Evolutionary conservation across 2,888 invertebrate species (phyloP), one percentile per base, ranked within the genome.

Genomic region (Microctonus hyperodae): DNA sequence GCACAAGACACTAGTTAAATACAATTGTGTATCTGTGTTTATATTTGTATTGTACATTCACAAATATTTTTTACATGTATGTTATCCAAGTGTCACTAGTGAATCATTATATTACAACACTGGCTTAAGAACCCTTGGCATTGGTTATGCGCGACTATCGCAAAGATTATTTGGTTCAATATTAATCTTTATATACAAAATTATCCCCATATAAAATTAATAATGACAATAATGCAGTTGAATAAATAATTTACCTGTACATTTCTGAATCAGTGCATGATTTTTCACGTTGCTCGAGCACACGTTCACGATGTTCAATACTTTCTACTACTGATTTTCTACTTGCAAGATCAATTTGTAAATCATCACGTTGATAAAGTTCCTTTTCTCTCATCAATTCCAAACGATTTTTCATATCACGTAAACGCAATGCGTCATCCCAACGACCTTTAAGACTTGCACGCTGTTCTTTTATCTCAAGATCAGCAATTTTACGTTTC

Each of bases 371-470:
- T 16, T 77, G 74, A 56, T 78, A 78, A 16, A 83, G 59, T 65
- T 79, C 74, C 40, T 75, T 79, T 57, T 81, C 82, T 9, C 78
- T 75, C 3, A 75, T 70, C 9, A 82, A 66, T 64, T 77, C 80
- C 44, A 83, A 44, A n/a, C 75, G 74, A 65, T 82, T 82, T 48
- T 74, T 75, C 82, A 82, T 82, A 51, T 82, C 81, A 11, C 81
- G 70, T 0, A 83, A 68, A n/a, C 83, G 74, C 7, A 83, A 59
- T 0, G 82, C 81, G 11, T 83, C 82, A 63, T 78, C 77, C 81
- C 81, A 83, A 16, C 69, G 73, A 4, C 79, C 79, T 16, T 76
- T 78, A 10, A 68, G 72, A 58, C 77, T 78, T 3, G 80, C 82
- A 20, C 76, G 75, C 33, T 67, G 35, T 37, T 83, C 83, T 11